Evolutionary conservation across 2,888 invertebrate genomes (phyloP).

Genomic region (Exephanes ischioxanthus): DNA sequence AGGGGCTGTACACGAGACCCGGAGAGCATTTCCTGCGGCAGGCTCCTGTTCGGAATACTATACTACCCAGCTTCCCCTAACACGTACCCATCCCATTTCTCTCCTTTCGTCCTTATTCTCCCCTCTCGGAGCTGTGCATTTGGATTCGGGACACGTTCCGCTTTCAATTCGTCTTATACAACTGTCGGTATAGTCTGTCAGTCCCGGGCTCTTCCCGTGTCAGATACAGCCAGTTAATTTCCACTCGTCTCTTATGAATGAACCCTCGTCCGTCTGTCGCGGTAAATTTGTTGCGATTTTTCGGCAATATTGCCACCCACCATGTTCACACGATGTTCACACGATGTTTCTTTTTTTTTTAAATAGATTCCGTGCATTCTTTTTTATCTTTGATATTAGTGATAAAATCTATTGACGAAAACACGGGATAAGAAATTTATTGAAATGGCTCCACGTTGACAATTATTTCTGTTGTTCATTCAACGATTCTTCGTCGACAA

Average conservation of each 20-base stretch:
- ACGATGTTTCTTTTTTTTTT: not conserved
- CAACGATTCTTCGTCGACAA: not conserved
- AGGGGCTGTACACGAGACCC: conserved; percentile 39
- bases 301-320: conserved; percentile 66
- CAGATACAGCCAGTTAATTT: conserved; percentile 72
- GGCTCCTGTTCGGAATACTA: conserved; percentile 54
- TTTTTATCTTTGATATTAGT: not conserved
- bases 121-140: conserved; percentile 61
- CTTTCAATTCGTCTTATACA: conserved; percentile 73
- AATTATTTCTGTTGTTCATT: not conserved
- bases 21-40: conserved; percentile 41
- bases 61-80: conserved; percentile 58
- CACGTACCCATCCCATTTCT: conserved; percentile 56
- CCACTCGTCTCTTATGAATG: conserved; percentile 70
- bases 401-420: not conserved
- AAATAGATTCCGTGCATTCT: not conserved
- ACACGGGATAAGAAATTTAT: not conserved
- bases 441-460: not conserved
- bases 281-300: conserved; percentile 67
- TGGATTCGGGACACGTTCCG: conserved; percentile 71
- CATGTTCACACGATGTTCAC: conserved; percentile 33
- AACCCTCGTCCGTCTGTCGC: conserved; percentile 63
- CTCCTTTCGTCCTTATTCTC: conserved; percentile 39
- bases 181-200: conserved; percentile 72
- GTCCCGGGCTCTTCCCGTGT: conserved; percentile 67